Evolutionary conservation across 2,888 invertebrate species (phyloP).

Genomic region (Anoplius nigerrimus): DNA sequence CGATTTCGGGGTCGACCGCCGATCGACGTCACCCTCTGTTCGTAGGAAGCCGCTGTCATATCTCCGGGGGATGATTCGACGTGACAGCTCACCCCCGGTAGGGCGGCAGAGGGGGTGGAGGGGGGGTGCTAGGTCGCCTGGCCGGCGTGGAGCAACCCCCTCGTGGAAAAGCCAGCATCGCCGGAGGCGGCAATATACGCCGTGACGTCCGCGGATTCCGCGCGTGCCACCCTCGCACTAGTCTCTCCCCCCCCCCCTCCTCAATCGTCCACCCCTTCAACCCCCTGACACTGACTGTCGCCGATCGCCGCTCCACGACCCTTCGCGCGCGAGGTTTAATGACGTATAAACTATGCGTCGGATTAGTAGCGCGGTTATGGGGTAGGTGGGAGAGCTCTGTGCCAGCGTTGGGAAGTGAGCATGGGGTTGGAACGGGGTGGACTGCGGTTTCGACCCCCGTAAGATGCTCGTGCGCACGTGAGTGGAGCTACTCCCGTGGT

Average conservation of each 20-base stretch:
- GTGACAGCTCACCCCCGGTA: slow-evolving; percentile 70
- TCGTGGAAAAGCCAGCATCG: slow-evolving; percentile 47
- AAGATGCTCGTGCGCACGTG: not conserved
- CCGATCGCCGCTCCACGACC: slow-evolving; percentile 11
- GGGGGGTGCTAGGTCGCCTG: slow-evolving; percentile 28
- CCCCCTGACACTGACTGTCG: too few relatives aligned
- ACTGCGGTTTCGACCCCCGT: slow-evolving; percentile 27
- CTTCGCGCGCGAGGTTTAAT: slow-evolving; percentile 66
- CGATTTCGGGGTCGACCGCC: slow-evolving; percentile 67
- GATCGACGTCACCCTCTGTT: slow-evolving; percentile 46
- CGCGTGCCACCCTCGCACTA: slow-evolving; percentile 57
- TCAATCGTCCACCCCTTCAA: too few relatives aligned
- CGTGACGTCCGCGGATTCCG: slow-evolving; percentile 74
- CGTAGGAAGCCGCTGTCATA: slow-evolving; percentile 64
- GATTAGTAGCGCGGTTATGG: slow-evolving; percentile 66
- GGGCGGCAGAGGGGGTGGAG: slow-evolving; percentile 37
- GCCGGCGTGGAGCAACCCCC: slow-evolving; percentile 28
- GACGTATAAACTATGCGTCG: slow-evolving; percentile 75
- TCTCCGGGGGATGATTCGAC: slow-evolving; percentile 72
- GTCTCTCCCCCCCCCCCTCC: slow-evolving; percentile 32
- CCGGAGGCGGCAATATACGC: slow-evolving; percentile 65
- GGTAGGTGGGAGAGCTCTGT: slow-evolving; percentile 17
- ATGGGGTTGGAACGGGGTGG: not conserved
- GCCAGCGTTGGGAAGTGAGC: not conserved
- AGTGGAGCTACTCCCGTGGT: not conserved